Conservation (phyloP, 1,140 invertebrate genomes). For the Aphidius gifuensis region DNA sequence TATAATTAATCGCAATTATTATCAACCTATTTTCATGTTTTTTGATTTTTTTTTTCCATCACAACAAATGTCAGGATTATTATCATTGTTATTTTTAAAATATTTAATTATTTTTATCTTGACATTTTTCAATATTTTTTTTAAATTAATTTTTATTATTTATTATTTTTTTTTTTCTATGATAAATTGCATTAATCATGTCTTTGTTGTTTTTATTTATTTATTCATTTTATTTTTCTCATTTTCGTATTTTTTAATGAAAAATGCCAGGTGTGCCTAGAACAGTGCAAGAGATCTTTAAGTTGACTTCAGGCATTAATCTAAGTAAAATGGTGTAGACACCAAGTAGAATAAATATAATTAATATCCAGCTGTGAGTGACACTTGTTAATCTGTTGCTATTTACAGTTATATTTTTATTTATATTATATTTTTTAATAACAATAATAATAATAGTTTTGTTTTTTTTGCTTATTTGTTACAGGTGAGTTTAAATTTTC, state of each 20-base stretch:
- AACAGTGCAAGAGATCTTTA: slow-evolving; percentile 16
- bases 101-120: too few species aligned
- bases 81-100: too few species aligned
- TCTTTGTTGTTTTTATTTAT: too few species aligned
- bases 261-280: slow-evolving; percentile 11
- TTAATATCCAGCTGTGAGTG: slow-evolving; percentile 23
- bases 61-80: too few species aligned
- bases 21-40: too few species aligned
- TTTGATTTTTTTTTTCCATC: too few species aligned
- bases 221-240: slow-evolving; percentile 1
- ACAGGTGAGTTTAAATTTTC: not conserved
- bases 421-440: not conserved
- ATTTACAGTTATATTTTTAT: slow-evolving; percentile 10
- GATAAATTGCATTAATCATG: too few species aligned
- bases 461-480: not conserved
- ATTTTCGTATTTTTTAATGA: slow-evolving; percentile 19
- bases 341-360: not conserved
- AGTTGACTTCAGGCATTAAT: slow-evolving; percentile 28
- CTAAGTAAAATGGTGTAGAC: slow-evolving; percentile 11
- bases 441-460: not conserved
- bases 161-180: too few species aligned
- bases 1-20: too few species aligned
- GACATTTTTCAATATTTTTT: too few species aligned
- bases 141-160: too few species aligned
- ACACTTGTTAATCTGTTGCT: slow-evolving; percentile 20